Evolutionary conservation across 2,797 vertebrate genomes (phyloP).

Genomic region (Neosilurus hyrtlii): DNA sequence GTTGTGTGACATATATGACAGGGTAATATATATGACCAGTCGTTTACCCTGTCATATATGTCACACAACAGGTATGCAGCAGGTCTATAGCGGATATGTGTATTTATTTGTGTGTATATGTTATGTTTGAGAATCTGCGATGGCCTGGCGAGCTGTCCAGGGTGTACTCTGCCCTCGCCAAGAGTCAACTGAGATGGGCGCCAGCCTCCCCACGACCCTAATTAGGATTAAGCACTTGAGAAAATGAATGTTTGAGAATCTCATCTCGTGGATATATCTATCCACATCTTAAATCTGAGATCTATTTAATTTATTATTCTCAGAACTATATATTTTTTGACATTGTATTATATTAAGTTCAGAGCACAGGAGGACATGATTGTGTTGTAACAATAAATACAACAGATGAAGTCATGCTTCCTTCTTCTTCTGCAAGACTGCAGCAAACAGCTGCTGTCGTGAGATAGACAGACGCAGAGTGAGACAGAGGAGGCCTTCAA

Average conservation of each 20-base stretch:
- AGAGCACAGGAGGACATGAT: slow-evolving; percentile 17
- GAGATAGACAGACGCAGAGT: slow-evolving; percentile 52
- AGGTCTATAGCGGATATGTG: too few relatives aligned
- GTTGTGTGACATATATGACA: too few relatives aligned
- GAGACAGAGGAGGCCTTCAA: slow-evolving; percentile 58
- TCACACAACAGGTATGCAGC: too few relatives aligned
- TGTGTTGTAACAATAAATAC: slow-evolving; percentile 21
- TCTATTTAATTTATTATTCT: slow-evolving; percentile 1
- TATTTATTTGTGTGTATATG: too few relatives aligned
- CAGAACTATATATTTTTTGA: not conserved
- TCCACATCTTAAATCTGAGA: not conserved
- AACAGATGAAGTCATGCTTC: not conserved
- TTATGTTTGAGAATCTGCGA: too few relatives aligned
- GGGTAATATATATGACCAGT: too few relatives aligned
- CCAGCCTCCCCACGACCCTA: too few relatives aligned
- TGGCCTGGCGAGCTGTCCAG: too few relatives aligned
- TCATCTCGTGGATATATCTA: not conserved
- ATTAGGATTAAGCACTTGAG: too few relatives aligned
- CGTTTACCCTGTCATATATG: too few relatives aligned
- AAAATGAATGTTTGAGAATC: not conserved
- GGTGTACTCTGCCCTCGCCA: too few relatives aligned
- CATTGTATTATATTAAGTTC: slow-evolving; percentile 11
- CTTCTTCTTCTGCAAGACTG: not conserved
- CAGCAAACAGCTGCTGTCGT: slow-evolving; percentile 28
- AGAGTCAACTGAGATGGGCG: too few relatives aligned